Percentiles rank a stretch among this genome's conserved stretches.
Evolutionary conservation across 2,797 vertebrate genomes (phyloP).

Genomic region (Labroides dimidiatus): DNA sequence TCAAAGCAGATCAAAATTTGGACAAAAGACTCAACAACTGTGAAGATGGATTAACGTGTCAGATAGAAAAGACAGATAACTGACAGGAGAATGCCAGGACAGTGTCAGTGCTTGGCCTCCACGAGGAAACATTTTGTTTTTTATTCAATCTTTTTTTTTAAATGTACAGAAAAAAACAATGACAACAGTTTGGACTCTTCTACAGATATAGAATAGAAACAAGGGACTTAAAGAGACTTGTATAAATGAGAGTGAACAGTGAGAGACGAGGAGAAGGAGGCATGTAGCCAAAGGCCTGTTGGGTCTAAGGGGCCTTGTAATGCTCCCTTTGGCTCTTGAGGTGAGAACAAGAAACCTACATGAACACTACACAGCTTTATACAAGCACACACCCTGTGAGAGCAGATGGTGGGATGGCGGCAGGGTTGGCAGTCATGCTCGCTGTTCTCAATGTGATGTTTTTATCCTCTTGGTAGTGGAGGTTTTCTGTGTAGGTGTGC

Average conservation of each 20-base stretch:
- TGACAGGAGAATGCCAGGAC: no score
- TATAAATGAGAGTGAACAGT: slow-evolving; percentile 31
- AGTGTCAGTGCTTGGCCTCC: neutral
- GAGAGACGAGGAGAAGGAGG: slow-evolving; percentile 9
- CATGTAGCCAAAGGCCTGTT: slow-evolving; percentile 28
- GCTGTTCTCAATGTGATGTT: slow-evolving; percentile 30
- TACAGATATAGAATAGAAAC: slow-evolving; percentile 10
- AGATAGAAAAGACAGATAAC: no score
- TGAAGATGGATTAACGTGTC: no score
- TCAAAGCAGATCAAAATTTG: no score
- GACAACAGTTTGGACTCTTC: slow-evolving; percentile 18
- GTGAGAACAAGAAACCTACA: slow-evolving; percentile 54
- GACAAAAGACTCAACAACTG: no score
- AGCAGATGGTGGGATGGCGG: slow-evolving; percentile 31
- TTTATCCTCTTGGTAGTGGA: slow-evolving; percentile 14
- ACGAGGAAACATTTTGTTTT: slow-evolving; percentile 10
- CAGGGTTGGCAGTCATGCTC: slow-evolving; percentile 18
- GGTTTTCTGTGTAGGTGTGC: slow-evolving; percentile 2
- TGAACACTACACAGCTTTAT: slow-evolving; percentile 18
- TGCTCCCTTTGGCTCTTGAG: slow-evolving; percentile 37
- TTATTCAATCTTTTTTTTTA: slow-evolving; percentile 13
- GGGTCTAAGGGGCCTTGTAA: slow-evolving; percentile 26
- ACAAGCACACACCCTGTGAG: neutral
- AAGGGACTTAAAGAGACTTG: slow-evolving; percentile 28
- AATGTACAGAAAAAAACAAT: slow-evolving; percentile 12